Base-by-base conservation (phyloP, 2,113 vertebrate species). In the Lagopus muta region DNA sequence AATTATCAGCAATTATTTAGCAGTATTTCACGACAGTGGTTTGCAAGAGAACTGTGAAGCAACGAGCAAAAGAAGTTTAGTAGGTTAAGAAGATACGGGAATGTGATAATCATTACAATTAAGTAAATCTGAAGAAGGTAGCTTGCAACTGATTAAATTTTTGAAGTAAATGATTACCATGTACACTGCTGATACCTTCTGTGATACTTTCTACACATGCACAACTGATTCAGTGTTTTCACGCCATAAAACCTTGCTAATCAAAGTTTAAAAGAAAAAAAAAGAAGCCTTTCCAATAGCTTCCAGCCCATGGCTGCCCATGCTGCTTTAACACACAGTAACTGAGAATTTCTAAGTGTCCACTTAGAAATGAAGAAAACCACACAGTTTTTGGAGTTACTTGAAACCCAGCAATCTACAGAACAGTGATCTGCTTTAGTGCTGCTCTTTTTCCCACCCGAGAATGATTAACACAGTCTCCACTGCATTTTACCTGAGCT, bases 401-500 rank as follows among this genome's bases (percentile, higher is more conserved):
- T 6, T 45, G 71, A 92, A 91, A 77, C 34, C 22, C 30, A 91
- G 67, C 20, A 76, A 74, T 8, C 17, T 54, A 18, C 36, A 92
- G 66, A 25, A 65, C 36, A 82, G 66, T 30, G 71, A 81, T 60
- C 24, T 86, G 15, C 72, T 86, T 86, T 93, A 82, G 3, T 78
- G 89, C 58, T 61, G 6, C 69, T 64, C 50, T 66, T 66, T 89
- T n/a, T 32, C 21, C 66, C 54, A 74, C 50, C 62, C 92, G 61
- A 87, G 58, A 75, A 91, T 43, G 65, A 69, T 88, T 60, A 83
- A 67, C 15, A 40, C 4, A 45, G 42, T 76, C 6, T 4, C 64
- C 65, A 91, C 38, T 67, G 45, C 66, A 43, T 78, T 91, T 75
- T 45, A 92, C 94, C 89, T 90, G 87, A 79, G 75, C 58, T 80